Conservation (phyloP, 2,113 vertebrate genomes). For the Osmerus eperlanus region DNA sequence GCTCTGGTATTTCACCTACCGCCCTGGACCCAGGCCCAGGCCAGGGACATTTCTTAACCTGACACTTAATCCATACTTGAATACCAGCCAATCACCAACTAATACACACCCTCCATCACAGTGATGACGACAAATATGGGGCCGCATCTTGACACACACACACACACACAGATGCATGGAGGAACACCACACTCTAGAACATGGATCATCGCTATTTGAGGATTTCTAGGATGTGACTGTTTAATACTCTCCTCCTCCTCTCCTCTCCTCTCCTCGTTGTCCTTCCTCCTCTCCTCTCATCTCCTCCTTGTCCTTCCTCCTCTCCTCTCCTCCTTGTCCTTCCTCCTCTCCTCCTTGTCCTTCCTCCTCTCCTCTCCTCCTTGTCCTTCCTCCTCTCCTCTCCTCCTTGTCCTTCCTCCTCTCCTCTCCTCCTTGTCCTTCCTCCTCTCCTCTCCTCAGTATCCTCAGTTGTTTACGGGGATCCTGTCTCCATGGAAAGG, state of each 20-base stretch:
- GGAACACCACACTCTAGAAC: background rate
- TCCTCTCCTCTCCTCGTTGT: background rate
- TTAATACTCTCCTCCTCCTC: background rate
- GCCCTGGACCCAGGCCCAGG: conserved; percentile 31
- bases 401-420: background rate
- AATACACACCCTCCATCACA: conserved; percentile 29
- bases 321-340: conserved; percentile 20
- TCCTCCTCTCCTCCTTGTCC: background rate
- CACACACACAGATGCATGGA: conserved; percentile 2
- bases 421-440: background rate
- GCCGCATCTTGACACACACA: background rate
- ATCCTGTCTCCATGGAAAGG: conserved; percentile 97
- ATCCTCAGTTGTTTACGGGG: conserved; percentile 92
- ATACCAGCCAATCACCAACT: conserved; percentile 51
- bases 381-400: background rate
- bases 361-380: background rate
- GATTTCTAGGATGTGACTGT: no score
- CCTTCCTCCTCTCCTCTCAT: conserved; percentile 20
- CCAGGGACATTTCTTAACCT: conserved; percentile 65
- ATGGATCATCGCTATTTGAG: conserved; percentile 26
- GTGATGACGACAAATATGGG: background rate
- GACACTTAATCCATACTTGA: conserved; percentile 75
- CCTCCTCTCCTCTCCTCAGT: conserved; percentile 67
- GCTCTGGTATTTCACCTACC: conserved; percentile 67
- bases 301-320: no score